Base-by-base conservation (phyloP, 2,113 vertebrate genomes). In the Paralichthys olivaceus region DNA sequence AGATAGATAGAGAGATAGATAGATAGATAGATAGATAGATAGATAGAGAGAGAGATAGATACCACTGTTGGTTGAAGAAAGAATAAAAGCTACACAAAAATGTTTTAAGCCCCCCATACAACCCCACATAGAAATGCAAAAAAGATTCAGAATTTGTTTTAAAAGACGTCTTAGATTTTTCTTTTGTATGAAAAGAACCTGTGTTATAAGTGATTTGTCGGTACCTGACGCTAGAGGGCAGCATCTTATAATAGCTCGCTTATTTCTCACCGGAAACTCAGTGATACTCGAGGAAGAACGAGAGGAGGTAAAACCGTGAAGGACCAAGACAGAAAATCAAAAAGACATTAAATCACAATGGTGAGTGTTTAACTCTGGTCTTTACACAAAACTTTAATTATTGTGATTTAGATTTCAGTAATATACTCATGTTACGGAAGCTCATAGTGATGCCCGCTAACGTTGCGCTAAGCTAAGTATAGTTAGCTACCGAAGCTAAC, bases 331-430 rank as follows among this genome's bases (percentile, higher is more conserved):
- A 70, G 47, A 25, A 22, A 51, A 40, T n/a, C 4, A 1, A 2
- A 25, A 54, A 22, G 4, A 51, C 1, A 64, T 12, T 20, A 4
- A 3, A 5, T 34, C 64, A 87, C 22, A 53, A 92, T 92, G 91
- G 90, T 91, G 28, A 72, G 86, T 76, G 40, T 58, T 23, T 55
- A 1, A 59, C 19, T 11, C 2, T 13, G 1, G n/a, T 23, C 1
- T 49, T 15, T n/a, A 34, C 11, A 15, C 22, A 7, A 17, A n/a
- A 29, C 6, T 6, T 20, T 12, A 0, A 0, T 22, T 14, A 3
- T 25, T 29, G 25, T 26, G 0, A 56, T 5, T 28, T 4, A 45
- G 2, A 4, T 28, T 15, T 17, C 0, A 49, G 4, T 22, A 0
- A 0, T 2, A 0, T 4, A 13, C 1, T 4, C 11, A 11, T 4